Evolutionary conservation across 53 echinoderm and acorn worm species (phyloP).

Genomic region (Mesocentrotus franciscanus): DNA sequence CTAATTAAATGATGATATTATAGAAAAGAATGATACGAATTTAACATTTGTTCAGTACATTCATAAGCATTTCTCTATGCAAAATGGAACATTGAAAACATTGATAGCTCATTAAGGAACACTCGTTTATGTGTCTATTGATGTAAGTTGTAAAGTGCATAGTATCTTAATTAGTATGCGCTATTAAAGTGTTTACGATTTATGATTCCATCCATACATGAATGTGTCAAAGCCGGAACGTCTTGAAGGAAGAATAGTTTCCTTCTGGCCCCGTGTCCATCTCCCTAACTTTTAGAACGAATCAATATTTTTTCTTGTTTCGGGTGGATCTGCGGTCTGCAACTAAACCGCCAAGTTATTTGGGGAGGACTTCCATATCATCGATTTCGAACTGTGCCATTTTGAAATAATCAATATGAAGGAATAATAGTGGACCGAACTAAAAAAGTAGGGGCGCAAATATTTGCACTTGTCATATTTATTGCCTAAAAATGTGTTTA

Average conservation of each 20-base stretch:
- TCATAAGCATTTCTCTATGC: too few species aligned
- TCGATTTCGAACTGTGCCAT: slow-evolving; percentile 12
- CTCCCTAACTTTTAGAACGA: slow-evolving; percentile 22
- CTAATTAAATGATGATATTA: too few species aligned
- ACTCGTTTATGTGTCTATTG: too few species aligned
- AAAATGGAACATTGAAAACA: too few species aligned
- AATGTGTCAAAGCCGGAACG: not conserved
- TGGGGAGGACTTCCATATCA: slow-evolving; percentile 29
- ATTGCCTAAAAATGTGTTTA: not conserved
- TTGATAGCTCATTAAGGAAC: too few species aligned
- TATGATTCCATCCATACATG: too few species aligned
- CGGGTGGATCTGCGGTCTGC: slow-evolving; percentile 22
- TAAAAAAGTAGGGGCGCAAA: not conserved
- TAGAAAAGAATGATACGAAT: too few species aligned
- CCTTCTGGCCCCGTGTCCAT: not conserved
- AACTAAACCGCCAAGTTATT: slow-evolving; percentile 36
- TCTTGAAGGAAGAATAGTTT: not conserved
- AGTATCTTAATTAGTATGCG: too few species aligned
- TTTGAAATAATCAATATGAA: slow-evolving; percentile 36
- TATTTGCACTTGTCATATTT: not conserved
- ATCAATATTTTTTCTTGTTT: slow-evolving; percentile 34
- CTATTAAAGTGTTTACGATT: too few species aligned
- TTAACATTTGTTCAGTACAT: too few species aligned
- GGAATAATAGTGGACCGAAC: not conserved
- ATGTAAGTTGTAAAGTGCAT: too few species aligned